phyloP scores from a whole-genome alignment of 2,888 invertebrate genomes.

The Tromatobia lineatoria region DNA sequence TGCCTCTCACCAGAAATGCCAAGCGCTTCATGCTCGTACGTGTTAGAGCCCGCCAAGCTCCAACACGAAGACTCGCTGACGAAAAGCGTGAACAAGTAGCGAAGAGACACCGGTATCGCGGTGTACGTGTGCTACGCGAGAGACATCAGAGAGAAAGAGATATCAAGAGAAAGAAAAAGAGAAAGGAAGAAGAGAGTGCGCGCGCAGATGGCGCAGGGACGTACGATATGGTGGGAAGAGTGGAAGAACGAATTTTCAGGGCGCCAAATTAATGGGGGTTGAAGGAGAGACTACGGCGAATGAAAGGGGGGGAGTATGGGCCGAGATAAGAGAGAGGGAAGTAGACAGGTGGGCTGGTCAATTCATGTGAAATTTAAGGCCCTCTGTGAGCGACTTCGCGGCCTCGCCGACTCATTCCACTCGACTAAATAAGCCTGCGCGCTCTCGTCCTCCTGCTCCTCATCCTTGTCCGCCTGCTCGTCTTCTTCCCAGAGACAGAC shows the following conservation, averaged over 20 bases:
- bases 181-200: constrained; percentile 77
- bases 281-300: constrained; percentile 73
- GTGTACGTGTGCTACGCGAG: constrained; percentile 45
- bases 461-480: neutral
- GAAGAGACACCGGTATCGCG: constrained; percentile 41
- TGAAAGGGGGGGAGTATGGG: constrained; percentile 2
- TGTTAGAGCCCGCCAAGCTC: constrained; percentile 27
- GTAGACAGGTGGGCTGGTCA: constrained; percentile 67
- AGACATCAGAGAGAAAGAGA: constrained; percentile 58
- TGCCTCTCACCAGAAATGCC: neutral
- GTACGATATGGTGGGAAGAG: constrained; percentile 86
- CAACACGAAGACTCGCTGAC: constrained; percentile 29
- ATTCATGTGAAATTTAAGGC: constrained; percentile 67
- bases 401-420: constrained; percentile 18
- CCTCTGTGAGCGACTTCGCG: constrained; percentile 21
- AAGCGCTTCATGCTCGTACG: constrained; percentile 25
- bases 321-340: constrained; percentile 54
- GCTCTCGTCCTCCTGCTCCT: constrained; percentile 59
- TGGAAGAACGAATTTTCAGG: constrained; percentile 78
- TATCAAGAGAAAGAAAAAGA: constrained; percentile 63
- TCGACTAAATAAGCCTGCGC: constrained; percentile 83
- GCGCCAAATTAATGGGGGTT: constrained; percentile 85
- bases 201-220: constrained; percentile 86
- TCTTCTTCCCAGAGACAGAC: constrained; percentile 75
- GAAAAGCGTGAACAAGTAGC: constrained; percentile 51